Conservation (phyloP, 2,888 invertebrate genomes). For the Atethmia centrago region DNA sequence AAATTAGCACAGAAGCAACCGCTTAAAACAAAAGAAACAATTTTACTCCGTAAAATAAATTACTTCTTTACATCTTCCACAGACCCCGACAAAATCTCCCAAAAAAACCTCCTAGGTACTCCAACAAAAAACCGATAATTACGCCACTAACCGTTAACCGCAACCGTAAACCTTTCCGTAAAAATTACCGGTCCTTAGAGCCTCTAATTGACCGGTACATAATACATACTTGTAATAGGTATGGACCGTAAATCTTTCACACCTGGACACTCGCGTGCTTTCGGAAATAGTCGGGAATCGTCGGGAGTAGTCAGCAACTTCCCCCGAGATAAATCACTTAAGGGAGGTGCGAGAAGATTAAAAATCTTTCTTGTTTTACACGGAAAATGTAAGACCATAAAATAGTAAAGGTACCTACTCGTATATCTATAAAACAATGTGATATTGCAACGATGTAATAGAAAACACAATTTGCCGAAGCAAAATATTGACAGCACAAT, state of each 20-base stretch:
- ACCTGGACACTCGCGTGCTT: constrained; percentile 66
- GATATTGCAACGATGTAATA: background rate
- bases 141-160: constrained; percentile 32
- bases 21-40: background rate
- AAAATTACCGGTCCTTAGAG: constrained; percentile 56
- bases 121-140: constrained; percentile 42
- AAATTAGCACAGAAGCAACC: background rate
- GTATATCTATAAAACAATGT: constrained; percentile 1
- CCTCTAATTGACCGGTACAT: constrained; percentile 64
- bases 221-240: constrained; percentile 58
- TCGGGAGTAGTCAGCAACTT: constrained; percentile 53
- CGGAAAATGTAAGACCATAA: constrained; percentile 19
- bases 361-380: constrained; percentile 64
- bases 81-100: background rate
- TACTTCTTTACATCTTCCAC: background rate
- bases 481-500: background rate
- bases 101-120: background rate
- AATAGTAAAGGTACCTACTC: background rate
- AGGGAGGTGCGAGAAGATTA: constrained; percentile 64
- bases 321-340: constrained; percentile 64
- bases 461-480: background rate
- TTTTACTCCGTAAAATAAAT: background rate
- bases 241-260: constrained; percentile 64
- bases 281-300: constrained; percentile 55
- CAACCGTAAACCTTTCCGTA: constrained; percentile 38